Evolutionary conservation across 2,888 invertebrate genomes (phyloP).

Genomic region (Brenthis daphne): DNA sequence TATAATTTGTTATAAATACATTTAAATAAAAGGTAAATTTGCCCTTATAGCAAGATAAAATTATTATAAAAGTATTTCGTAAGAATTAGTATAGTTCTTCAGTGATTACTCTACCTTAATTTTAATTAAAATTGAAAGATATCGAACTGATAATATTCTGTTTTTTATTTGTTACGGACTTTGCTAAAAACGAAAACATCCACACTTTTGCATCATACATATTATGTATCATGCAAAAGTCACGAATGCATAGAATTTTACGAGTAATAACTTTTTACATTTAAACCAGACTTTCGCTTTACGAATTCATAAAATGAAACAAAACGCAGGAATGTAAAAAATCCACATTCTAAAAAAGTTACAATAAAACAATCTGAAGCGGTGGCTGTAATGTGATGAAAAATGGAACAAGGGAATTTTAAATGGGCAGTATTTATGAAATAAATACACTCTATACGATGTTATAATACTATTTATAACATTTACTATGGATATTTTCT

Average conservation of each 20-base stretch:
- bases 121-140: no score
- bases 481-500: no score
- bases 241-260: slow-evolving; percentile 44
- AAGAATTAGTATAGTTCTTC: no score
- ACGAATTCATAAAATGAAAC: slow-evolving; percentile 66
- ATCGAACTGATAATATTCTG: no score
- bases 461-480: no score
- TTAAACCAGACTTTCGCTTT: slow-evolving; percentile 56
- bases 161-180: not conserved
- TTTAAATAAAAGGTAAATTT: no score
- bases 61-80: no score
- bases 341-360: slow-evolving; percentile 65
- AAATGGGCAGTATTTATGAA: slow-evolving; percentile 62
- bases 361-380: slow-evolving; percentile 69
- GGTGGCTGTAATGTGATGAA: slow-evolving; percentile 62
- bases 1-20: no score
- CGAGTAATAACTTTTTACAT: slow-evolving; percentile 55
- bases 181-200: slow-evolving; percentile 3
- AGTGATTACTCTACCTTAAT: no score
- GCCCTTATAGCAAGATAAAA: no score
- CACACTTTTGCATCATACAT: not conserved
- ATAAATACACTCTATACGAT: slow-evolving; percentile 38
- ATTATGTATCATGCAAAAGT: slow-evolving; percentile 25
- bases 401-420: slow-evolving; percentile 65
- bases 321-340: slow-evolving; percentile 63